Conservation (phyloP, 2,888 invertebrate species). For the Aplocera efformata region DNA sequence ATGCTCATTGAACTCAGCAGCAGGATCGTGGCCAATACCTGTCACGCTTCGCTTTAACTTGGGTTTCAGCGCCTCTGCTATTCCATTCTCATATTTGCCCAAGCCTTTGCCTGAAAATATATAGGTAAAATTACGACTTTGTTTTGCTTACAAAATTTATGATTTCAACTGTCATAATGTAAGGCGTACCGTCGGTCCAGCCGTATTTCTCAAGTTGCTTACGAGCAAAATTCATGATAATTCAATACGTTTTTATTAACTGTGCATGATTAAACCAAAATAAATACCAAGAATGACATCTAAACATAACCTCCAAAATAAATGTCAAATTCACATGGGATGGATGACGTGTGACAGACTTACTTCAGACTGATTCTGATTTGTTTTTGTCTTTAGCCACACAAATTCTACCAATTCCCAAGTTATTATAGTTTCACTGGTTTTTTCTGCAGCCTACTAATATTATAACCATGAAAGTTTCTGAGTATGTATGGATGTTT, state of each 20-base stretch:
- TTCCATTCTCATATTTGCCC: slow-evolving; percentile 90
- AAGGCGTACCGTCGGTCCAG: slow-evolving; percentile 79
- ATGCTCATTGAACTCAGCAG: slow-evolving; percentile 87
- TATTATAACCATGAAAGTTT: too few species aligned
- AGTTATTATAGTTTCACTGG: too few species aligned
- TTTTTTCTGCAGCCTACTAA: too few species aligned
- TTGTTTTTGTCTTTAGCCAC: too few species aligned
- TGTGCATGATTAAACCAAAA: neutral
- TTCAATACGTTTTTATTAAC: neutral
- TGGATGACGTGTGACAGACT: neutral
- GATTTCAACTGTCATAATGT: neutral
- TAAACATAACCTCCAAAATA: slow-evolving; percentile 8
- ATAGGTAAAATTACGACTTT: neutral
- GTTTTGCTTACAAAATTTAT: too few species aligned
- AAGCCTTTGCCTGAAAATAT: slow-evolving; percentile 87
- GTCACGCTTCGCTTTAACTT: slow-evolving; percentile 88
- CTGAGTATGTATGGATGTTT: too few species aligned
- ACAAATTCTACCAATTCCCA: too few species aligned
- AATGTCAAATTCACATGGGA: slow-evolving; percentile 10
- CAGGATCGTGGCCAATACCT: slow-evolving; percentile 88
- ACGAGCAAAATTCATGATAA: slow-evolving; percentile 84
- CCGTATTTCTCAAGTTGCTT: slow-evolving; percentile 88
- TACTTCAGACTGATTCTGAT: too few species aligned
- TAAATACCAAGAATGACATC: too few species aligned
- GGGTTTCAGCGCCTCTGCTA: slow-evolving; percentile 87